phyloP scores from a whole-genome alignment of 2,888 invertebrate species.

The Rhynchonema sp. region DNA sequence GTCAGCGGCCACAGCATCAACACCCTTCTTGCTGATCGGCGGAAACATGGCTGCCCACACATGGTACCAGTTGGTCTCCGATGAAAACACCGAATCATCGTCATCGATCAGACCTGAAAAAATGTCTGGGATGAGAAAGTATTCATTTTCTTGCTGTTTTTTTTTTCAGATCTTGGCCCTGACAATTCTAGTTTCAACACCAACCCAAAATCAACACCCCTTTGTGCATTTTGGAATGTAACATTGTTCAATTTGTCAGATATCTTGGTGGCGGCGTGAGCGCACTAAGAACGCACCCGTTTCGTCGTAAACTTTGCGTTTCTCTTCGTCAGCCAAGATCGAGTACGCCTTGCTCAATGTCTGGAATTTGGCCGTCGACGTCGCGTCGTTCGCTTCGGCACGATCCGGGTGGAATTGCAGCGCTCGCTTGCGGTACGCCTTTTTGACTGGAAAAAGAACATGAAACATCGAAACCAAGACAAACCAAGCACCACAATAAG shows the following conservation, averaged over 20 bases:
- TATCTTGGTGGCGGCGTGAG: too few relatives aligned
- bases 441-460: slow-evolving; percentile 66
- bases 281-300: slow-evolving; percentile 47
- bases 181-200: too few relatives aligned
- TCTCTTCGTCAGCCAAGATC: slow-evolving; percentile 60
- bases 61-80: slow-evolving; percentile 53
- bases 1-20: slow-evolving; percentile 57
- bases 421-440: slow-evolving; percentile 71
- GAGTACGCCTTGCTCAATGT: slow-evolving; percentile 64
- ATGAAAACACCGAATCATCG: slow-evolving; percentile 37
- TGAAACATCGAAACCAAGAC: too few relatives aligned
- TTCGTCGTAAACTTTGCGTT: slow-evolving; percentile 65
- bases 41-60: slow-evolving; percentile 71
- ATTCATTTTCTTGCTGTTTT: too few relatives aligned
- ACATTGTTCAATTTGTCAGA: too few relatives aligned
- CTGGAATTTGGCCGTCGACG: slow-evolving; percentile 86
- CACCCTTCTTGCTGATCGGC: slow-evolving; percentile 60
- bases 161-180: too few relatives aligned
- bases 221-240: too few relatives aligned
- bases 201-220: too few relatives aligned
- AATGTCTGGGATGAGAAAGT: too few relatives aligned
- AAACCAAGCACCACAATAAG: too few relatives aligned
- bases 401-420: slow-evolving; percentile 75
- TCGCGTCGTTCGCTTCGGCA: slow-evolving; percentile 8
- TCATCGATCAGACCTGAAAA: slow-evolving; percentile 33